phyloP scores from a whole-genome alignment of 2,888 invertebrate genomes.

The Ornithoptera priamus region DNA sequence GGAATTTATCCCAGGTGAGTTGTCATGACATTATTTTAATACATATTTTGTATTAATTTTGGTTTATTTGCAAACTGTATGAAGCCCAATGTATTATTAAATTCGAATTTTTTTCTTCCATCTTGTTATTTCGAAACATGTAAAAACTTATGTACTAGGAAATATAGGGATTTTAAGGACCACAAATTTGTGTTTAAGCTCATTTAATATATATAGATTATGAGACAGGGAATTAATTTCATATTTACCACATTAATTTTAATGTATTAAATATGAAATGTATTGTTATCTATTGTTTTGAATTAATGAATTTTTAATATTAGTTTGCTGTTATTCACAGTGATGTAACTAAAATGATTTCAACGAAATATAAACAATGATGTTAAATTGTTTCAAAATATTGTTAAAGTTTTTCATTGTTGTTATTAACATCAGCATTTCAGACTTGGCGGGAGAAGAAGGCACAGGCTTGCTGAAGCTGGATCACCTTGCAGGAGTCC shows the following conservation, averaged over 20 bases:
- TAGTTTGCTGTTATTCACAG: not conserved
- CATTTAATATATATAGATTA: no score
- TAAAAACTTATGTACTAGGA: no score
- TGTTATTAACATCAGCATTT: conserved; percentile 56
- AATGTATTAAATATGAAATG: no score
- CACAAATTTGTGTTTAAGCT: no score
- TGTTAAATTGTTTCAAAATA: not conserved
- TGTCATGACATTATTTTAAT: not conserved
- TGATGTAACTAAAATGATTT: not conserved
- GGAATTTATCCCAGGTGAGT: conserved; percentile 83
- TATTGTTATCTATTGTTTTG: no score
- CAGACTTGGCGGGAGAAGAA: conserved; percentile 63
- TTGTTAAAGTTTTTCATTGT: not conserved
- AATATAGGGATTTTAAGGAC: no score
- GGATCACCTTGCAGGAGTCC: conserved; percentile 67
- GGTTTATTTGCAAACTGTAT: not conserved
- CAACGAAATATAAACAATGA: not conserved
- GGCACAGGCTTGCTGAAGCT: conserved; percentile 69
- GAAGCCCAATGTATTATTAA: not conserved
- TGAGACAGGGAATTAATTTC: no score
- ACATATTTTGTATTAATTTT: not conserved
- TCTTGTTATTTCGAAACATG: no score
- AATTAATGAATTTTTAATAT: no score
- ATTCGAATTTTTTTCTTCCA: no score
- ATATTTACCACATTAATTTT: no score